A percentile compares a stretch with the other conserved stretches of the same genome.
Conservation (phyloP, 2,113 vertebrate genomes). For the Callorhinus ursinus region DNA sequence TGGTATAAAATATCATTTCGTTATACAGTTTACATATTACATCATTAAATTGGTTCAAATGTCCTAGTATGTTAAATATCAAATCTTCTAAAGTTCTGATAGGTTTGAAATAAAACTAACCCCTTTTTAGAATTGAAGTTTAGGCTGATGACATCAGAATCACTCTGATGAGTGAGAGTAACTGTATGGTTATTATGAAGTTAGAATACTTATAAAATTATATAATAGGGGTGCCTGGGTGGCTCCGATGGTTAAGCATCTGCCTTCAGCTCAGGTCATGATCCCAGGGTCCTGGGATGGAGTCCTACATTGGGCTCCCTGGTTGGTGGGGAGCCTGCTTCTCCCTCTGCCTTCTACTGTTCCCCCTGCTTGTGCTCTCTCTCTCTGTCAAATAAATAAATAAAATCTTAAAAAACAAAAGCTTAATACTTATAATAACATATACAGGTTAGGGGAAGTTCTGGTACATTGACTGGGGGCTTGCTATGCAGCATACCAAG, state of each 20-base stretch:
- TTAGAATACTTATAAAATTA: not conserved
- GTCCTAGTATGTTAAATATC: not conserved
- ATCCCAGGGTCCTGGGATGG: too few species aligned
- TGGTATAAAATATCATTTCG: not conserved
- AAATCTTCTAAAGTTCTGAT: not conserved
- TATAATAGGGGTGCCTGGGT: too few species aligned
- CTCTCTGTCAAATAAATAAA: too few species aligned
- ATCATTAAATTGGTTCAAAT: not conserved
- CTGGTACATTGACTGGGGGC: not conserved
- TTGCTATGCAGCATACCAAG: not conserved
- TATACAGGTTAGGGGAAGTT: not conserved
- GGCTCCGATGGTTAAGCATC: too few species aligned
- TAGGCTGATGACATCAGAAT: not conserved
- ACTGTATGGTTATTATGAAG: not conserved
- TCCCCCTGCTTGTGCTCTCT: too few species aligned
- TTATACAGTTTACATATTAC: not conserved
- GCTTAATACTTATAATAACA: too few species aligned
- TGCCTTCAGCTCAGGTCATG: too few species aligned
- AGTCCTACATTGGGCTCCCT: too few species aligned
- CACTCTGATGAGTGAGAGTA: not conserved
- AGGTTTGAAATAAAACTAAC: not conserved
- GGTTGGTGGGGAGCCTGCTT: too few species aligned
- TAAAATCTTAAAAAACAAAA: too few species aligned
- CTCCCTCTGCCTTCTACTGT: too few species aligned
- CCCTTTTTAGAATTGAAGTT: not conserved